Evolutionary conservation across 2,888 invertebrate genomes (phyloP).

Genomic region (Adelognathus sp.): DNA sequence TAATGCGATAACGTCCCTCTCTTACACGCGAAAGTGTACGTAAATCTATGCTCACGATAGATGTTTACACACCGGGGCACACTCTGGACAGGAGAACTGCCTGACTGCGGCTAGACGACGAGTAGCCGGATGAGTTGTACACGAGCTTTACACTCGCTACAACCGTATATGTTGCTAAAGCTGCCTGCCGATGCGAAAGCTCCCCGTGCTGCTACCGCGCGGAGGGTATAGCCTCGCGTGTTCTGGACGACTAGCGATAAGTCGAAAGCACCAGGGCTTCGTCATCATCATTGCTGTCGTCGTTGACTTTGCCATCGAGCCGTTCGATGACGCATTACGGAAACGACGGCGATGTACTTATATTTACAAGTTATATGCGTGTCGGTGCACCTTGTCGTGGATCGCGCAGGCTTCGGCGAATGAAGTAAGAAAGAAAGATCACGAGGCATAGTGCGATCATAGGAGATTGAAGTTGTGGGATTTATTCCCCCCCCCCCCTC

Average conservation of each 20-base stretch:
- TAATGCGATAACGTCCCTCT: slow-evolving; percentile 33
- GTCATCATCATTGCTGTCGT: slow-evolving; percentile 29
- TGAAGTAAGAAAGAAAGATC: background rate
- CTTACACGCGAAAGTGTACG: slow-evolving; percentile 20
- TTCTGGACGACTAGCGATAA: slow-evolving; percentile 34
- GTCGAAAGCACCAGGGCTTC: slow-evolving; percentile 17
- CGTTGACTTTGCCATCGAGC: slow-evolving; percentile 11
- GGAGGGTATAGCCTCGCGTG: slow-evolving; percentile 30
- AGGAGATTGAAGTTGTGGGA: background rate
- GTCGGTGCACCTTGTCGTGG: slow-evolving; percentile 10
- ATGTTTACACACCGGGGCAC: background rate
- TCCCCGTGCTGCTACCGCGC: background rate
- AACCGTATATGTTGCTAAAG: slow-evolving; percentile 16
- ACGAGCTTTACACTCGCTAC: slow-evolving; percentile 45
- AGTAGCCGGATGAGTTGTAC: slow-evolving; percentile 30
- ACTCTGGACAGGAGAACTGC: background rate
- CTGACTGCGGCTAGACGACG: slow-evolving; percentile 22
- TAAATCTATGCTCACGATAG: slow-evolving; percentile 15
- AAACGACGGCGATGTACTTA: slow-evolving; percentile 21
- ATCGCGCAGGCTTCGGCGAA: slow-evolving; percentile 3
- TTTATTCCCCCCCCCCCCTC: background rate
- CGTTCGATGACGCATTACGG: slow-evolving; percentile 28
- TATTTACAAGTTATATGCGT: slow-evolving; percentile 12
- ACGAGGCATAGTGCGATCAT: background rate
- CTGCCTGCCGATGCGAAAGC: slow-evolving; percentile 35